Evolutionary conservation across 1,140 invertebrate genomes (phyloP), one percentile per base, ranked within the genome.

Genomic region (Dendroctonus valens): DNA sequence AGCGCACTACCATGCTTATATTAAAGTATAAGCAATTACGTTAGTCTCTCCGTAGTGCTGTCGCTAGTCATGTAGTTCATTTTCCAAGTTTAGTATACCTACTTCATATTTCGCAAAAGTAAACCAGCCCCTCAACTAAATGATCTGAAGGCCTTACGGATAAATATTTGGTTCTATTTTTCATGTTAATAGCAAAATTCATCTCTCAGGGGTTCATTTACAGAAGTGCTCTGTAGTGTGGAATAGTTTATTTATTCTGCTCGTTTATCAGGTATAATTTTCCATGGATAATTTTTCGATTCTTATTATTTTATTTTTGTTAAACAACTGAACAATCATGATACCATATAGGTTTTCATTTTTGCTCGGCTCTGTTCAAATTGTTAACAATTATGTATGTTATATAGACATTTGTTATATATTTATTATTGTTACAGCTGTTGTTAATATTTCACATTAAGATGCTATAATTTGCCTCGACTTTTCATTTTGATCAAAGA

Each of bases 221-320:
- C 58, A 54, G 51, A 61, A 60, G 70, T 73, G 70, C 72, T 73
- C 72, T 70, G 72, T 73, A 73, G 70, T 71, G 72, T 72, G 61
- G 71, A 67, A 44, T 26, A 26, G 26, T 26, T 26, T 26, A 26
- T 26, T 26, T 26, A 26, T 26, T 3, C 26, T 26, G 26, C 26
- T 26, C 26, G 26, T 26, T 26, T 26, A 26, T 26, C 26, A 3
- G 26, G 26, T 26, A 26, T 26, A 26, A 26, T 26, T 26, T 26
- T 26, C 26, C 26, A 26, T 26, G 26, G 26, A 26, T 26, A 1
- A 26, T 26, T 26, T 26, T 26, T 26, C 26, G 26, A 26, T 26
- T 26, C 26, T 26, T 26, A 26, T 26, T 26, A 26, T 26, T 26
- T 26, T 26, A 26, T 26, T 26, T 26, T 26, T 26, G 26, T 26